Percentiles rank a stretch among this genome's conserved stretches.
phyloP scores from a whole-genome alignment of 2,797 vertebrate genomes.

The Luscinia megarhynchos region DNA sequence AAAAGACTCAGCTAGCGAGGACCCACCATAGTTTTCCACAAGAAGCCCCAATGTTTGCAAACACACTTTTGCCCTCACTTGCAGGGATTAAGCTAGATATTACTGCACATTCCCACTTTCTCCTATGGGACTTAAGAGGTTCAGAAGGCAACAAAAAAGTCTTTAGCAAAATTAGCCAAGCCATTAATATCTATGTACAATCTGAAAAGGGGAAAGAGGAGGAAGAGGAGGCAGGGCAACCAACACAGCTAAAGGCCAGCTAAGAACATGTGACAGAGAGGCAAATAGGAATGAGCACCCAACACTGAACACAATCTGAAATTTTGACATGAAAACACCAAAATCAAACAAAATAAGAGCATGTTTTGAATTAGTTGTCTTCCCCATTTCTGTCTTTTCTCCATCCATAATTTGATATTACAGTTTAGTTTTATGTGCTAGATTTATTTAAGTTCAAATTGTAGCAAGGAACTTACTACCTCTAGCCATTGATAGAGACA shows the following conservation, averaged over 20 bases:
- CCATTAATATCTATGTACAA: not conserved
- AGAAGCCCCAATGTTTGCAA: not conserved
- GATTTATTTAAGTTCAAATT: not conserved
- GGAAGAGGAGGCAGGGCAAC: not conserved
- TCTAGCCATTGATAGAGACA: not conserved
- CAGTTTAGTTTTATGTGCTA: not conserved
- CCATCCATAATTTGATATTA: not conserved
- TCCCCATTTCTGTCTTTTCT: not conserved
- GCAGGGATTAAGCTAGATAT: not conserved
- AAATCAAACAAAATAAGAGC: not conserved
- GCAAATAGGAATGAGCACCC: not conserved
- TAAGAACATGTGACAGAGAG: not conserved
- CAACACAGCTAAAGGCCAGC: not conserved
- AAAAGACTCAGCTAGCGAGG: not conserved
- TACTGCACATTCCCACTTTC: not conserved
- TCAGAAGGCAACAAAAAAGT: not conserved
- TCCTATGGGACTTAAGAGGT: not conserved
- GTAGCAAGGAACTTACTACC: not conserved
- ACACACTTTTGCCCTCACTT: not conserved
- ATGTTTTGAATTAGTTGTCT: not conserved
- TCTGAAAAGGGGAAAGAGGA: not conserved
- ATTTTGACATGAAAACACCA: not conserved
- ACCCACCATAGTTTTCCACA: not conserved
- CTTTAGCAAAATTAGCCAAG: not conserved
- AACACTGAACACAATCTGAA: not conserved